Evolutionary conservation across 2,797 vertebrate species (phyloP).

Genomic region (Rhynchonycteris naso): DNA sequence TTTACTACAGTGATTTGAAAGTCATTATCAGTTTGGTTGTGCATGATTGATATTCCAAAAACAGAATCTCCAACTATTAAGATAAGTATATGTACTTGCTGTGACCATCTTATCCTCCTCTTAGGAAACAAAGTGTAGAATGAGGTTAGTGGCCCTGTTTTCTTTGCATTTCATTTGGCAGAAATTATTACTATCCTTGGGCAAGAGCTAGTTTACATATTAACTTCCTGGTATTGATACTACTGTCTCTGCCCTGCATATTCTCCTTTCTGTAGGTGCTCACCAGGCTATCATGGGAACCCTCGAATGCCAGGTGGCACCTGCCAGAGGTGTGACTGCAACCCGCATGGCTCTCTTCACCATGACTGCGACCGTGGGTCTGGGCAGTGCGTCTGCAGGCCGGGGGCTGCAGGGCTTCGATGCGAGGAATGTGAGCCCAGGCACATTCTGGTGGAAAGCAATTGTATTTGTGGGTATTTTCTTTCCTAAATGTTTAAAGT

Average conservation of each 20-base stretch:
- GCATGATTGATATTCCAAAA: background rate
- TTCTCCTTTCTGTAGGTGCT: slow-evolving; percentile 87
- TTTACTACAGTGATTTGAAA: background rate
- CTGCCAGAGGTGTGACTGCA: slow-evolving; percentile 90
- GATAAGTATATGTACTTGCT: background rate
- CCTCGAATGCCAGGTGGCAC: slow-evolving; percentile 85
- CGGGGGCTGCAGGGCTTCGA: slow-evolving; percentile 89
- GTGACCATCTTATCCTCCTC: background rate
- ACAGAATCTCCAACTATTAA: background rate
- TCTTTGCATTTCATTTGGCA: background rate
- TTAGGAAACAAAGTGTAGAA: background rate
- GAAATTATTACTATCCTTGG: rapidly evolving
- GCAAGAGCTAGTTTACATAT: rapidly evolving
- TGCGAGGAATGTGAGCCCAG: slow-evolving; percentile 91
- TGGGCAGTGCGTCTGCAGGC: slow-evolving; percentile 92
- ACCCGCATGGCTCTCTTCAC: slow-evolving; percentile 87
- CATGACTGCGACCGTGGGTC: slow-evolving; percentile 85
- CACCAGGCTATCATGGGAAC: slow-evolving; percentile 92
- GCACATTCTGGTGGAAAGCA: slow-evolving; percentile 86
- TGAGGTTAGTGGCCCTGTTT: too few relatives aligned
- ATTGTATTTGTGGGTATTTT: slow-evolving; percentile 92
- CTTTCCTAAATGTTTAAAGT: background rate
- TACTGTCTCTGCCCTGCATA: rapidly evolving
- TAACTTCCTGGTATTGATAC: background rate
- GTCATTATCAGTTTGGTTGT: background rate